Base-by-base conservation (phyloP, 2,888 invertebrate species). In the Stenolophus ochropezus region DNA sequence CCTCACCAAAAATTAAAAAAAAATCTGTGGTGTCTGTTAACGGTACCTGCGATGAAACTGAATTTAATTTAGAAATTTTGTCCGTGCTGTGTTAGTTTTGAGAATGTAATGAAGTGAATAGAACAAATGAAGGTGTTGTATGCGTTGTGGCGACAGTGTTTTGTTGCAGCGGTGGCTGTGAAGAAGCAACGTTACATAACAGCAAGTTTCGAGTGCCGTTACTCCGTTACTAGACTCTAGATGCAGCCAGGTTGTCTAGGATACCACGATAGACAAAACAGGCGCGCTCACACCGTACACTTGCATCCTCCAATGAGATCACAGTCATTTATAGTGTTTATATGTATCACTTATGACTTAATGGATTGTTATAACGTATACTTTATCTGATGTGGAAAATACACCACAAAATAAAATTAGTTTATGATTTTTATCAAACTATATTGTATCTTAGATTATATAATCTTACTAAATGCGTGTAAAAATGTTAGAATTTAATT, bases 211-310 rank as follows among this genome's bases (percentile, higher is more conserved):
- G 53, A 69, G 18, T 79, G 69, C 79, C 65, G 79, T 69, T 79
- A 79, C 42, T 53, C 71, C 69, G 79, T 79, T 79, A 69, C 33
- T 69, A 69, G 56, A 65, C 65, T 73, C 73, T 80, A 80, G 71
- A 58, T 73, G 80, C 53, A 80, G 80, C 73, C 80, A 80, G 80
- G 71, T 51, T 80, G 80, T 80, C 80, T 80, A 80, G 80, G 56
- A 47, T 33, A 27, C 80, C 21, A 14, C n/a, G 53, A 11, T 75
- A 75, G 75, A 75, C 73, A 75, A 75, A 75, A 20, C 75, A 8
- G 25, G 53, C 51, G 5, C 3, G 2, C 4, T 56, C 27, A 75
- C 75, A 75, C 53, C 2, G 8, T 16, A 42, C 11, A 42, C n/a
- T 71, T 49, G 49, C 49, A 25, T 53, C 75, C 75, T 3, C 33